Evolutionary conservation across 1,140 invertebrate species (phyloP), one percentile per base, ranked within the genome.

Genomic region (Apocrypta bakeri): DNA sequence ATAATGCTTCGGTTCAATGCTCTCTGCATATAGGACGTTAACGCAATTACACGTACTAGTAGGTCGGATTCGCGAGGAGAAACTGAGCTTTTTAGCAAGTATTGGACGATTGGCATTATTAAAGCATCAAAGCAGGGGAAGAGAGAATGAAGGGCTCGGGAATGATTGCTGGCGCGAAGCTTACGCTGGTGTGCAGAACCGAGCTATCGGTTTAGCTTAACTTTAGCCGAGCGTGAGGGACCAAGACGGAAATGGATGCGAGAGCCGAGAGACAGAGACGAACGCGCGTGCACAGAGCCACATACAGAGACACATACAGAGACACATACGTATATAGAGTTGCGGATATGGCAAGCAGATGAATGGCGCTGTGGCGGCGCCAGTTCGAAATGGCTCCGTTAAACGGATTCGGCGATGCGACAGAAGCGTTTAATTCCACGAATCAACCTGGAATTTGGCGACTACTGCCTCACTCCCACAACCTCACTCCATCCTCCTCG

Each of bases 361-460:
- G 86, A 86, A 85, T 86, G 85, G 86, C 85, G 84, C 84, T 81
- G 81, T 80, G 27, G 14, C 72, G 12, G 83, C 63, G 83, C 40
- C 64, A 81, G 84, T 74, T 84, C 76, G 84, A 86, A 86, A 86
- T 85, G 79, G 76, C 79, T 84, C 84, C 85, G 81, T 87, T 89
- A 88, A 90, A 89, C 86, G 86, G 86, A 89, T 88, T 86, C 87
- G 84, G 83, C 83, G 86, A 85, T 86, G 85, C 85, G 77, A 88
- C 86, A 87, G 85, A 85, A 82, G 84, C 84, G 84, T 87, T 88
- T 89, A 89, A 90, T 91, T 89, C 86, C 84, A 87, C 87, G 88
- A 90, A 90, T 90, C 86, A 88, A 86, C 84, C 80, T 85, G 87
- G 85, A 89, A 90, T 90, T 89, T 86, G 61, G 84, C 84, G 85